These are phyloP conservation scores for Knipowitschia caucasica DNA, from an alignment of 2,797 vertebrate species.

Conservation along the genomic window DNA sequence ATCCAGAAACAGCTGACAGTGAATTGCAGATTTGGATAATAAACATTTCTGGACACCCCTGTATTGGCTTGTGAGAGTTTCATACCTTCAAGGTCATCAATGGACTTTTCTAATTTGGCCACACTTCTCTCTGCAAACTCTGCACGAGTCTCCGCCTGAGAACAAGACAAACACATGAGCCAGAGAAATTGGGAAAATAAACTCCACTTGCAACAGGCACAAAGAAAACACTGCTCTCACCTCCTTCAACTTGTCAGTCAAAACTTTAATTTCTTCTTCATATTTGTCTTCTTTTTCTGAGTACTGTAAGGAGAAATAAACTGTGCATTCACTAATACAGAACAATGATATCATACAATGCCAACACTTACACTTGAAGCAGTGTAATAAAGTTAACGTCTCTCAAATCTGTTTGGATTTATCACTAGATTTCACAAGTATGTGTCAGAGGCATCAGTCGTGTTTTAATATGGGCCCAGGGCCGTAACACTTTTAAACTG, in stretches of 20 bases:
- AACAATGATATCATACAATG: too few species aligned
- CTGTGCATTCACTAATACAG: too few species aligned
- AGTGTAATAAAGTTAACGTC: too few species aligned
- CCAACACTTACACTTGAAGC: too few species aligned
- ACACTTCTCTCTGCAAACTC: conserved; percentile 98
- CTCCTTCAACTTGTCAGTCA: conserved; percentile 84
- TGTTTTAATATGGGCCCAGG: too few species aligned
- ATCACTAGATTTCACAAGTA: too few species aligned
- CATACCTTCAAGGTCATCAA: conserved; percentile 98
- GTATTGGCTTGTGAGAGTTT: conserved; percentile 3
- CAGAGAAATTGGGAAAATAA: neutral
- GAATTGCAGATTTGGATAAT: neutral
- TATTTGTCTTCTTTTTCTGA: conserved; percentile 99
- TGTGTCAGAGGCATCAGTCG: too few species aligned
- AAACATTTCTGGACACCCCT: neutral
- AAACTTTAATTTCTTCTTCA: conserved; percentile 97
- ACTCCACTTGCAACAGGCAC: neutral
- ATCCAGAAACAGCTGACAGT: neutral
- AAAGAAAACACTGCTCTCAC: conserved; percentile 45
- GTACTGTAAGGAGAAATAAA: conserved; percentile 79
- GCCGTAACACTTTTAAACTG: too few species aligned
- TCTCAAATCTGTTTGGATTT: too few species aligned
- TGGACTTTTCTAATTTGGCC: conserved; percentile 97
- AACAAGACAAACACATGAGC: conserved; percentile 19
- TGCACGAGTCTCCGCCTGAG: conserved; percentile 93